Base-by-base conservation (phyloP, 64 coral and sea anemone species). In the Pachyseris speciosa region DNA sequence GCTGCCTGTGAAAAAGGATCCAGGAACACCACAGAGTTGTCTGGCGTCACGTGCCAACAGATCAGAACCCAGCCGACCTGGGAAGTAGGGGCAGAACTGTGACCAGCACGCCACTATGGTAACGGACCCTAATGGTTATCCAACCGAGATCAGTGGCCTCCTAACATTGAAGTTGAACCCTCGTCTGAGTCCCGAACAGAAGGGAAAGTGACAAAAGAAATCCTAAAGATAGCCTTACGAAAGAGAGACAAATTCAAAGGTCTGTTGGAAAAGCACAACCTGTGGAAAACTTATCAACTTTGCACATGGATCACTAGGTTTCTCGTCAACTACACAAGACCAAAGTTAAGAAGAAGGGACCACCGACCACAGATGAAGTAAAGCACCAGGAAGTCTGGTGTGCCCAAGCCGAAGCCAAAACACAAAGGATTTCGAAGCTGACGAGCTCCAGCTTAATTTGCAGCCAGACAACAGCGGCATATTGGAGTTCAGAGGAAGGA, bases 401-500 rank as follows among this genome's bases (percentile, higher is more conserved):
- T 13, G 36, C 57, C 0, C 90, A 92, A 60, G 33, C 11, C 20
- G 53, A 83, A 65, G 69, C 22, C 45, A 47, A n/a, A 67, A 7
- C 34, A 60, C 48, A 75, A 81, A 44, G 59, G 81, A 55, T n/a
- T 81, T 75, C 36, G 20, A 48, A 42, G 74, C 52, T 74, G 77
- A 88, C n/a, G 66, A 28, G 37, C 30, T 42, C 3, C 38, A 72
- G 58, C 83, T 95, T 13, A 86, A 91, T 49, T 43, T 95, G 24
- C 59, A 86, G 28, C 37, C 64, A 39, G 63, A 78, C 32, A 36
- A 64, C 24, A 59, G 60, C 33, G 83, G 88, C 7, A 58, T 91
- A 32, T 57, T 86, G 25, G 72, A 86, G 73, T 91, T 88, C 31
- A 33, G 60, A 42, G 83, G 94, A 67, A 27, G 88, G 44, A 75